Evolutionary conservation across 1,140 invertebrate species (phyloP).

Genomic region (Lepidurus packardi): DNA sequence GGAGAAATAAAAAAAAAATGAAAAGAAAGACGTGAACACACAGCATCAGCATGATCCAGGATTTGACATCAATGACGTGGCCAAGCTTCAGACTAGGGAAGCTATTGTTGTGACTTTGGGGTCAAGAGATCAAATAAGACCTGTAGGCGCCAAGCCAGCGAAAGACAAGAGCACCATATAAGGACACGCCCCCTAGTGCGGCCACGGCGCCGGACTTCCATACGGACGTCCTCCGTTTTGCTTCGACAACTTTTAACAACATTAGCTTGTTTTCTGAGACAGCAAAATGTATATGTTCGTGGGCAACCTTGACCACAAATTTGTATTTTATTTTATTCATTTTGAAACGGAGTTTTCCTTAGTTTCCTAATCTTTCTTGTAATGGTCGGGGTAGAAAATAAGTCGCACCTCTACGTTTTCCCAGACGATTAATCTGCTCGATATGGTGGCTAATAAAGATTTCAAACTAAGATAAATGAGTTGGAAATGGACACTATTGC

Average conservation of each 20-base stretch:
- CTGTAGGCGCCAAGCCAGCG: neutral
- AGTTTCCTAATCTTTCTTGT: neutral
- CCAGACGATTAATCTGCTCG: neutral
- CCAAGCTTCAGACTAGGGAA: neutral
- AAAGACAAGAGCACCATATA: neutral
- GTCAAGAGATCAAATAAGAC: slow-evolving; percentile 14
- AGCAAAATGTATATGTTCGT: neutral
- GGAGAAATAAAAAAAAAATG: neutral
- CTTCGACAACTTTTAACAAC: neutral
- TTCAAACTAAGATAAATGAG: slow-evolving; percentile 1
- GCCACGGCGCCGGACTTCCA: neutral
- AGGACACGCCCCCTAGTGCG: slow-evolving; percentile 11
- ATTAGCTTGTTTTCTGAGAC: neutral
- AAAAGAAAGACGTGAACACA: neutral
- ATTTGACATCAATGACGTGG: slow-evolving; percentile 15
- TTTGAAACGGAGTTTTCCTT: neutral
- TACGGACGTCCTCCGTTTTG: neutral
- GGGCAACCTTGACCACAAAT: neutral
- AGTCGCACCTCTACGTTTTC: neutral
- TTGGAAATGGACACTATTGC: neutral
- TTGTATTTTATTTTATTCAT: neutral
- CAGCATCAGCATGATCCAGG: neutral
- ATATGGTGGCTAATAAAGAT: neutral
- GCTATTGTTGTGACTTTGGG: neutral
- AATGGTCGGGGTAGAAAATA: neutral